These are phyloP conservation scores for Villa cingulata DNA, from an alignment of 2,888 invertebrate genomes.

Conservation along the genomic window DNA sequence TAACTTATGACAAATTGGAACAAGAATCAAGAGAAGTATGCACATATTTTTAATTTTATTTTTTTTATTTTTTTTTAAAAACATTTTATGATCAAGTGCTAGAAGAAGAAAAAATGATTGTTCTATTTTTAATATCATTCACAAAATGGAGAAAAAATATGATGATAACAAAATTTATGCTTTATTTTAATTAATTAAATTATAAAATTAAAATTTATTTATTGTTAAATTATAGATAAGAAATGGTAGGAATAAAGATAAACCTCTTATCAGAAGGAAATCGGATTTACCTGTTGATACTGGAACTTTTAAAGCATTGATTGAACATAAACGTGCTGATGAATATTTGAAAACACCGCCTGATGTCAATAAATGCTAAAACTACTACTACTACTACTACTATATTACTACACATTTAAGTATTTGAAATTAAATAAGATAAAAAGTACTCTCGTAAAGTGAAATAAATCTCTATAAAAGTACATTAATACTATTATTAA, in stretches of 20 bases:
- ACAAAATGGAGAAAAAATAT: not conserved
- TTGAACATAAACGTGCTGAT: slow-evolving; percentile 85
- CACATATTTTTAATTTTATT: slow-evolving; percentile 3
- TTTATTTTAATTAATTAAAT: not conserved
- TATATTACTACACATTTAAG: no score
- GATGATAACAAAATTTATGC: not conserved
- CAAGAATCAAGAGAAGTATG: slow-evolving; percentile 64
- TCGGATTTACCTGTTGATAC: slow-evolving; percentile 91
- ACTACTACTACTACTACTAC: no score
- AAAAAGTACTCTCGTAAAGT: no score
- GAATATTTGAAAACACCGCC: slow-evolving; percentile 76
- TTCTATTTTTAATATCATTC: no score
- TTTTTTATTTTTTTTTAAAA: not conserved
- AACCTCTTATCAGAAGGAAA: slow-evolving; percentile 84
- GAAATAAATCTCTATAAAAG: no score
- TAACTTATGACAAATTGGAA: slow-evolving; percentile 60
- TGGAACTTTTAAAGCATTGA: slow-evolving; percentile 78
- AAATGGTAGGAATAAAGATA: slow-evolving; percentile 59
- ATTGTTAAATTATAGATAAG: slow-evolving; percentile 35
- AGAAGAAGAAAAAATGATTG: no score
- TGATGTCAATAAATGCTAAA: slow-evolving; percentile 76
- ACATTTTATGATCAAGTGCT: no score
- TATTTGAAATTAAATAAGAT: no score
- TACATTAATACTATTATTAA: no score
- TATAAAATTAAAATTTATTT: slow-evolving; percentile 6